Evolutionary conservation across 2,888 invertebrate genomes (phyloP).

Genomic region (Drosophila falleni): DNA sequence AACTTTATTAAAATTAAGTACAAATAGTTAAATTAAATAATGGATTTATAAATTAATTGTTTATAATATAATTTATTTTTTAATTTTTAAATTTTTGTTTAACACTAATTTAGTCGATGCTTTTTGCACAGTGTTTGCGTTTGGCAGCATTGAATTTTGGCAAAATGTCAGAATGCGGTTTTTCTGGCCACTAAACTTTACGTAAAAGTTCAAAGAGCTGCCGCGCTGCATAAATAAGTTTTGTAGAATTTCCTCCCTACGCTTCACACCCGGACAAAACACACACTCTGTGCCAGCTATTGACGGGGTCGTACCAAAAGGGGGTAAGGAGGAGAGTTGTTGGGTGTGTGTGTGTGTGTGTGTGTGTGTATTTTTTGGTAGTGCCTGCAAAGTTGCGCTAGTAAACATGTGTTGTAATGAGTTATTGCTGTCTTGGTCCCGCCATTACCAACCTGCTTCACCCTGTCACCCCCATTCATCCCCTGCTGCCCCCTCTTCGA

Average conservation of each 20-base stretch:
- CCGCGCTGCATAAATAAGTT: constrained; percentile 75
- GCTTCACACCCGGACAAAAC: not conserved
- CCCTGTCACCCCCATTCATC: no score
- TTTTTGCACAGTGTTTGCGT: constrained; percentile 28
- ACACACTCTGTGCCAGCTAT: constrained; percentile 13
- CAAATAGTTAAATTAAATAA: no score
- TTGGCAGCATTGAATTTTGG: constrained; percentile 68
- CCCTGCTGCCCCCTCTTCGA: not conserved
- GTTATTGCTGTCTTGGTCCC: constrained; percentile 69
- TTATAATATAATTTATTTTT: no score
- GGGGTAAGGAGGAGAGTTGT: not conserved
- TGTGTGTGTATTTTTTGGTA: not conserved
- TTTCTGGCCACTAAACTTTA: constrained; percentile 66
- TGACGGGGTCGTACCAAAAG: constrained; percentile 14
- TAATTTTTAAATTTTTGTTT: not conserved
- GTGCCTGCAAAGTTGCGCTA: constrained; percentile 60
- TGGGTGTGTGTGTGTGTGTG: not conserved
- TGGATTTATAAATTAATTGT: no score
- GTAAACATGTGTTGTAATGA: constrained; percentile 79
- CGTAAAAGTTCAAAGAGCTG: constrained; percentile 74
- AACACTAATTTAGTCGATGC: no score
- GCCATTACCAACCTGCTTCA: constrained; percentile 10
- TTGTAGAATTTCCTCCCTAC: constrained; percentile 3
- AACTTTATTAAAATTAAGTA: no score
- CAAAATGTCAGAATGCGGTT: constrained; percentile 79